These are phyloP conservation scores for Euborellia annulipes DNA, from an alignment of 1,140 invertebrate species.

Conservation along the genomic window DNA sequence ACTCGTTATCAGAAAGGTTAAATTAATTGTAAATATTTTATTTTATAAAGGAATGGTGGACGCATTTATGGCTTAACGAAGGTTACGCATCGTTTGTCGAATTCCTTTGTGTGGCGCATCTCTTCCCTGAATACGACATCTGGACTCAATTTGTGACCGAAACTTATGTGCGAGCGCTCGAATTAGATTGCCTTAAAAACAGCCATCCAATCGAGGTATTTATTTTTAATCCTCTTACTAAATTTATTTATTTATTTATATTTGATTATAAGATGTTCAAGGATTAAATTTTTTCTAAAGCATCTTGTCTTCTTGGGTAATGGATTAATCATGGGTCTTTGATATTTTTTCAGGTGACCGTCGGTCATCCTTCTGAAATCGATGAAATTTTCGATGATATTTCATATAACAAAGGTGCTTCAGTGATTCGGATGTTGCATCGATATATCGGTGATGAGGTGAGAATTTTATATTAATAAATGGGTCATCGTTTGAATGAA, in stretches of 20 bases:
- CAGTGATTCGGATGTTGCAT: slow-evolving; percentile 92
- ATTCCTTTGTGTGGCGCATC: slow-evolving; percentile 69
- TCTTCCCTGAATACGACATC: slow-evolving; percentile 85
- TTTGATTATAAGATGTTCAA: too few relatives aligned
- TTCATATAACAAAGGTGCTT: slow-evolving; percentile 85
- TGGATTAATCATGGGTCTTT: too few relatives aligned
- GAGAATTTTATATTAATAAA: slow-evolving; percentile 11
- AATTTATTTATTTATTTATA: too few relatives aligned
- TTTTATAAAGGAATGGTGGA: slow-evolving; percentile 35
- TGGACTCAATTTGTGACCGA: slow-evolving; percentile 86
- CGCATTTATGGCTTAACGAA: slow-evolving; percentile 73
- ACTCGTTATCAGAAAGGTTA: too few relatives aligned
- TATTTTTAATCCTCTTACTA: slow-evolving; percentile 3
- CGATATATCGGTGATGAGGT: slow-evolving; percentile 80
- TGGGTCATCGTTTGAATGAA: too few relatives aligned
- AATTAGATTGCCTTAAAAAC: slow-evolving; percentile 76
- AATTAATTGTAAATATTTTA: too few relatives aligned
- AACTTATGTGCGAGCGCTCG: slow-evolving; percentile 62
- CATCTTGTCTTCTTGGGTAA: too few relatives aligned
- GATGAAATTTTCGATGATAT: slow-evolving; percentile 94
- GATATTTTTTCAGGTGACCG: slow-evolving; percentile 41
- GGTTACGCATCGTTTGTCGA: slow-evolving; percentile 84
- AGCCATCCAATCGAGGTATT: slow-evolving; percentile 74
- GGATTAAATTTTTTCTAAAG: too few relatives aligned
- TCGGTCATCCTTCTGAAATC: slow-evolving; percentile 78